Evolutionary conservation across 2,113 vertebrate species (phyloP).

Genomic region (Gnathonemus longibarbis): DNA sequence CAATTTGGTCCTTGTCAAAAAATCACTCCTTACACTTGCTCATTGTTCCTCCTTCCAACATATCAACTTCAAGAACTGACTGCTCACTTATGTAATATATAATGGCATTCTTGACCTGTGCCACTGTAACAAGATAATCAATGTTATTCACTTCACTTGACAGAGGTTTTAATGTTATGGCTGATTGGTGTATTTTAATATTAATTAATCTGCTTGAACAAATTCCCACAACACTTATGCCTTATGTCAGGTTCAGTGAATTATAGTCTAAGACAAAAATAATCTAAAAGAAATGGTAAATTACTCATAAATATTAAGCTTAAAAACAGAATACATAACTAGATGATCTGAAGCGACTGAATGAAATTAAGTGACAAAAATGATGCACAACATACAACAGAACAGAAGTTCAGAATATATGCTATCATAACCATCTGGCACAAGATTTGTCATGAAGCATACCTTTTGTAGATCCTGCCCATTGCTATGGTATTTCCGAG

Average conservation of each 20-base stretch:
- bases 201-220: neutral
- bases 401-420: neutral
- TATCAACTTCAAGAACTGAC: neutral
- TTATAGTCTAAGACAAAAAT: neutral
- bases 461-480: slow-evolving; percentile 49
- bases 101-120: neutral
- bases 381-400: neutral
- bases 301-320: neutral
- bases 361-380: neutral
- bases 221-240: neutral
- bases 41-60: neutral
- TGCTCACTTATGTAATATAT: neutral
- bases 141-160: neutral
- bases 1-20: neutral
- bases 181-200: neutral
- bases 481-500: slow-evolving; percentile 28
- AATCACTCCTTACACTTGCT: neutral
- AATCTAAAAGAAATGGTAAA: neutral
- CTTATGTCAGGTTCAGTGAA: neutral
- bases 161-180: neutral
- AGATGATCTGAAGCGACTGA: neutral
- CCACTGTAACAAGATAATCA: neutral
- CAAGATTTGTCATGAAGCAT: neutral
- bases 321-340: neutral
- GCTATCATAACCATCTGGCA: neutral